Base-by-base conservation (phyloP, 2,888 invertebrate genomes). In the Acrocyrtus sp. region DNA sequence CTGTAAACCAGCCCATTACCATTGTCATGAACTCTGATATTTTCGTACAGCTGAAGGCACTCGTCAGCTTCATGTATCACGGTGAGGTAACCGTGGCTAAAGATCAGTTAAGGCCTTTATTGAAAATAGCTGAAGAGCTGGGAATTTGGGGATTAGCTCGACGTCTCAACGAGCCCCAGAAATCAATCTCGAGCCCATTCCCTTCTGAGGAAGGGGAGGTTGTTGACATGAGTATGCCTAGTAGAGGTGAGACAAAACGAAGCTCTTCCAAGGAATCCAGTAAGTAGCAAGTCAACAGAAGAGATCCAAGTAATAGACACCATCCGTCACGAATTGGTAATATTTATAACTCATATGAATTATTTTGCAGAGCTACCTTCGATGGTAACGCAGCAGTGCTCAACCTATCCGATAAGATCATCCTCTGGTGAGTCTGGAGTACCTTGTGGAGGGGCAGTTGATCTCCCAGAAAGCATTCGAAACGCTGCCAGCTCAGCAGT, bases 11-110 rank as follows among this genome's bases (percentile, higher is more conserved):
- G 19, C 60, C 60, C 0, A 60, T 60, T 10, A 29, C 48, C 10
- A 29, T 60, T 29, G 27, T 60, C 12, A 45, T 47, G 19, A 41
- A 60, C n/a, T 47, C 48, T 1, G 47, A n/a, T n/a, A n/a, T 48
- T 1, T 60, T 29, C 17, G 45, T 45, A 48, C 5, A 60, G 24
- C 24, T 60, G 21, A 21, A 60, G 15, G 48, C 48, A 1, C 8
- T 60, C 3, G 34, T 60, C 1, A 17, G 48, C 3, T 60, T 47
- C 41, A 19, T 60, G 10, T 60, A 60, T 29, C 3, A 60, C 10
- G 60, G 60, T 4, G 47, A 60, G 19, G 29, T 60, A 21, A 10
- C 19, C 17, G 34, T 60, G 1, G 17, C 12, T 21, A 21, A 47
- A 47, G 29, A 60, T 21, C 6, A 47, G 24, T 6, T 60, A 8